Evolutionary conservation across 2,888 invertebrate genomes (phyloP).

Genomic region (Papilio protenor): DNA sequence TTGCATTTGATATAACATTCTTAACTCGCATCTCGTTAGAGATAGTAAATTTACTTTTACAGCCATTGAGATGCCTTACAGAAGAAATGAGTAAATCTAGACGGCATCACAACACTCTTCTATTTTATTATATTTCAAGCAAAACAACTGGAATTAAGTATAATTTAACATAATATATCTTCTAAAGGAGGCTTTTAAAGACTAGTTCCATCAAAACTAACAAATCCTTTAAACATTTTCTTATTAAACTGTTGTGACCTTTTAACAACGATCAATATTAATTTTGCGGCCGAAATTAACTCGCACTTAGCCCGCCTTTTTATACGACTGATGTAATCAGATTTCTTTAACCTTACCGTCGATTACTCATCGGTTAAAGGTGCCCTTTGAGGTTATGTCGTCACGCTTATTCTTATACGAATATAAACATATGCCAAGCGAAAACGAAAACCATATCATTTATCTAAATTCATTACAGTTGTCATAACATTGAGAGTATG

Average conservation of each 20-base stretch:
- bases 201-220: neutral
- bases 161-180: neutral
- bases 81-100: neutral
- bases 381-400: slow-evolving; percentile 36
- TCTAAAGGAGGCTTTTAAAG: neutral
- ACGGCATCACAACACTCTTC: neutral
- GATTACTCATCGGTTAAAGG: slow-evolving; percentile 42
- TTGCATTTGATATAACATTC: too few relatives aligned
- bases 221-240: slow-evolving; percentile 7
- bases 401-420: slow-evolving; percentile 31
- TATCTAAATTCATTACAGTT: neutral
- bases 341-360: slow-evolving; percentile 44
- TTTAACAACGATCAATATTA: slow-evolving; percentile 42
- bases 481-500: neutral
- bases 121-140: neutral
- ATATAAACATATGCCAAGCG: slow-evolving; percentile 12
- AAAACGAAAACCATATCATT: neutral
- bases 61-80: neutral
- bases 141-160: neutral
- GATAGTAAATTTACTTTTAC: neutral
- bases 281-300: slow-evolving; percentile 31
- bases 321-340: slow-evolving; percentile 46
- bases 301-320: slow-evolving; percentile 36
- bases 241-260: slow-evolving; percentile 29
- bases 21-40: neutral